phyloP scores from a whole-genome alignment of 2,888 invertebrate species.

The Escarpia spicata region DNA sequence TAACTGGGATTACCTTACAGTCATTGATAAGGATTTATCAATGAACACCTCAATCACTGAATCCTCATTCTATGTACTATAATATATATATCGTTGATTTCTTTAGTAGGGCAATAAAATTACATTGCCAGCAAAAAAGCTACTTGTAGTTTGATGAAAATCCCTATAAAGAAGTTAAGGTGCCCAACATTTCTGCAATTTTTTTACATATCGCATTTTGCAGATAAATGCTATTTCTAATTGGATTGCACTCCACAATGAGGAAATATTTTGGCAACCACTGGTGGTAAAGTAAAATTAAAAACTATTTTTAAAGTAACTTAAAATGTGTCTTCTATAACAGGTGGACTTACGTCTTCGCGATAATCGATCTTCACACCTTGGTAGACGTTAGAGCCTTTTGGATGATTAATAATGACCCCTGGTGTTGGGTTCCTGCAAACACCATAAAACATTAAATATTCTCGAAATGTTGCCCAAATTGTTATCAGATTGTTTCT shows the following conservation, averaged over 20 bases:
- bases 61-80: neutral
- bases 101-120: neutral
- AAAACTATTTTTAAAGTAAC: neutral
- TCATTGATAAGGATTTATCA: neutral
- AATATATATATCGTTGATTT: neutral
- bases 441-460: neutral
- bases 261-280: too few relatives aligned
- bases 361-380: constrained; percentile 72
- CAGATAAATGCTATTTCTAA: too few relatives aligned
- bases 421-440: constrained; percentile 71
- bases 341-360: constrained; percentile 65
- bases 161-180: too few relatives aligned
- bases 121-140: too few relatives aligned
- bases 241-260: too few relatives aligned
- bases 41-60: neutral
- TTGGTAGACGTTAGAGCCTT: constrained; percentile 71
- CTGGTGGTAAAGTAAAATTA: too few relatives aligned
- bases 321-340: neutral
- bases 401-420: constrained; percentile 71
- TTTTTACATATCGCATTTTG: too few relatives aligned
- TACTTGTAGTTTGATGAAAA: too few relatives aligned
- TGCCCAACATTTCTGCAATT: too few relatives aligned
- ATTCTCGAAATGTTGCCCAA: too few relatives aligned
- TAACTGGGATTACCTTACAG: neutral
- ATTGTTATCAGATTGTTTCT: neutral